Percentiles rank a stretch among this genome's conserved stretches.
phyloP scores from a whole-genome alignment of 2,113 vertebrate genomes.

The Pogonocichla stellata region DNA sequence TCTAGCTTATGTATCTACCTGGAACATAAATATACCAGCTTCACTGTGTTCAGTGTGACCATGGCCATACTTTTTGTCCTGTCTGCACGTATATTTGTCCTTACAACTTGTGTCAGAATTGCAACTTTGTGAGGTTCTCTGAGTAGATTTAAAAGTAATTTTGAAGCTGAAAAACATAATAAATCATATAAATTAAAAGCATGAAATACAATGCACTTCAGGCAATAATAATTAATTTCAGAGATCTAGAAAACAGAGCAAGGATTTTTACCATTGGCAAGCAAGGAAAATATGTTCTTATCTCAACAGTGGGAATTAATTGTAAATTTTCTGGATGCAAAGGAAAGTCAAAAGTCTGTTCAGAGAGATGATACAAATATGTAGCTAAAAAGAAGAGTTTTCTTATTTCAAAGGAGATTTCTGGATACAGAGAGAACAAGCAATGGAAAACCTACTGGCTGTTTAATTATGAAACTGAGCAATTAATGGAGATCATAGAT shows the following conservation, averaged over 20 bases:
- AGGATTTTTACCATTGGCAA: not conserved
- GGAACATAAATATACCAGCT: not conserved
- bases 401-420: constrained; percentile 56
- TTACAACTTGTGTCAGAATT: not conserved
- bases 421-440: constrained; percentile 42
- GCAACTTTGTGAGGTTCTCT: not conserved
- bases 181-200: not conserved
- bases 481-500: constrained; percentile 49
- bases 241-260: not conserved
- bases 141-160: not conserved
- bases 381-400: not conserved
- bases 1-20: not conserved
- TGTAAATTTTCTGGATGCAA: not conserved
- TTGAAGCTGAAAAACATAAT: not conserved
- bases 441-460: constrained; percentile 23
- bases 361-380: not conserved
- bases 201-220: not conserved
- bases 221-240: constrained; percentile 19
- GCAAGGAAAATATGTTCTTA: not conserved
- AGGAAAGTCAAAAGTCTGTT: not conserved
- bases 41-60: not conserved
- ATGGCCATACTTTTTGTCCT: not conserved
- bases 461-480: constrained; percentile 47
- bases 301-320: not conserved
- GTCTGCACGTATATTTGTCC: not conserved